Evolutionary conservation across 2,888 invertebrate genomes (phyloP).

Genomic region (Asteroscopus sphinx): DNA sequence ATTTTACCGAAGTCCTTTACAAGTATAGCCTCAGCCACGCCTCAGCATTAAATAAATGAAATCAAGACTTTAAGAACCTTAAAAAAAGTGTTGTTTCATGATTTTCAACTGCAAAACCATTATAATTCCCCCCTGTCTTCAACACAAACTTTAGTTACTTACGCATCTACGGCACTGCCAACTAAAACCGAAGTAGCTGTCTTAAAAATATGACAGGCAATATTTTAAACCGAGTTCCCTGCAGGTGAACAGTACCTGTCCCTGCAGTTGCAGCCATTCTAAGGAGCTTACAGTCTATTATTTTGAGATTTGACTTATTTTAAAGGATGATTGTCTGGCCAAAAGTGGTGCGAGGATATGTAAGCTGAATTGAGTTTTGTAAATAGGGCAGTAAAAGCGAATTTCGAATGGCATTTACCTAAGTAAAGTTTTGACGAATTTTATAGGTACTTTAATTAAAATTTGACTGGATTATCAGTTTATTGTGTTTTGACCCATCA

Average conservation of each 20-base stretch:
- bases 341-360: slow-evolving; percentile 4
- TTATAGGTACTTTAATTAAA: too few species aligned
- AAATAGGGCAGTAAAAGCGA: background rate
- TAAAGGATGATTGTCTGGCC: slow-evolving; percentile 34
- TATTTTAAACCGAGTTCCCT: slow-evolving; percentile 40
- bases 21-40: too few species aligned
- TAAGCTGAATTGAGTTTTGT: slow-evolving; percentile 9
- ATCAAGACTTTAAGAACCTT: too few species aligned
- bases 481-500: too few species aligned
- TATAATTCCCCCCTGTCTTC: too few species aligned
- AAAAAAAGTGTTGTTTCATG: too few species aligned
- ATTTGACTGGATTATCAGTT: too few species aligned
- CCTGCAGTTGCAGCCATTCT: slow-evolving; percentile 47
- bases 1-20: too few species aligned
- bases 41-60: too few species aligned
- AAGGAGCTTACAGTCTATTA: slow-evolving; percentile 68
- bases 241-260: slow-evolving; percentile 42
- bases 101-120: too few species aligned
- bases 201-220: slow-evolving; percentile 53
- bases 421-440: too few species aligned
- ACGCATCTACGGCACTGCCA: slow-evolving; percentile 9
- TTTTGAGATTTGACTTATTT: slow-evolving; percentile 62
- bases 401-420: slow-evolving; percentile 14
- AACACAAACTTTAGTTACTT: too few species aligned
- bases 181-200: slow-evolving; percentile 22